These are phyloP conservation scores for Enteromius fasciolatus DNA, from an alignment of 2,797 vertebrate species.

Conservation along the genomic window DNA sequence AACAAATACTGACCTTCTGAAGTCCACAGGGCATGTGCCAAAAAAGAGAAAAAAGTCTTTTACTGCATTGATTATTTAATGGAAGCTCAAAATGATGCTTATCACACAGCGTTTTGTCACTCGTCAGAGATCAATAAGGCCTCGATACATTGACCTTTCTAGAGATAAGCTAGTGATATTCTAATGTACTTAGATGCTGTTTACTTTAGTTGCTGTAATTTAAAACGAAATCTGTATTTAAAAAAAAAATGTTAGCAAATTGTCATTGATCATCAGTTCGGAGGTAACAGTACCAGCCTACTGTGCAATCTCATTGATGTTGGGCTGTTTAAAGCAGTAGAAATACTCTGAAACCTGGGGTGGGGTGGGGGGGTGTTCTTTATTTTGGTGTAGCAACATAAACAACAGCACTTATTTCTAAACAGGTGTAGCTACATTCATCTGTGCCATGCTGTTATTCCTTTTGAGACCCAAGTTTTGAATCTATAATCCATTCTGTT, in stretches of 20 bases:
- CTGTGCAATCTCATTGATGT: constrained; percentile 3
- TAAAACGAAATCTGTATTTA: constrained; percentile 32
- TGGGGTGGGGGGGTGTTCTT: neutral
- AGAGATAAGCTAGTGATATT: constrained; percentile 79
- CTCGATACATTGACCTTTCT: constrained; percentile 89
- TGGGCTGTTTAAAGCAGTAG: neutral
- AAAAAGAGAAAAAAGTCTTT: constrained; percentile 79
- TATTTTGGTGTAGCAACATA: neutral
- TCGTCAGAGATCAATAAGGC: constrained; percentile 79
- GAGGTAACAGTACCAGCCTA: neutral
- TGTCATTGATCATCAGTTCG: constrained; percentile 20
- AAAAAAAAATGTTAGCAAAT: constrained; percentile 7
- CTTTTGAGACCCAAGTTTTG: neutral
- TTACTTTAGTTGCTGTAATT: constrained; percentile 46
- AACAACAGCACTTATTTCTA: neutral
- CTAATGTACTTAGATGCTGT: constrained; percentile 46
- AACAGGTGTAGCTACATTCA: neutral
- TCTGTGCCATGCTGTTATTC: neutral
- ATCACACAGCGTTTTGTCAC: constrained; percentile 88
- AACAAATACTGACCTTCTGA: constrained; percentile 95
- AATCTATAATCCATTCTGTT: neutral
- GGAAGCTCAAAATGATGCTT: constrained; percentile 90
- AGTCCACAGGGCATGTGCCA: constrained; percentile 85
- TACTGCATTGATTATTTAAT: constrained; percentile 96
- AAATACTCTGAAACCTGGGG: neutral